Evolutionary conservation across 1,140 invertebrate species (phyloP), one percentile per base, ranked within the genome.

Genomic region (Amphibalanus amphitrite): DNA sequence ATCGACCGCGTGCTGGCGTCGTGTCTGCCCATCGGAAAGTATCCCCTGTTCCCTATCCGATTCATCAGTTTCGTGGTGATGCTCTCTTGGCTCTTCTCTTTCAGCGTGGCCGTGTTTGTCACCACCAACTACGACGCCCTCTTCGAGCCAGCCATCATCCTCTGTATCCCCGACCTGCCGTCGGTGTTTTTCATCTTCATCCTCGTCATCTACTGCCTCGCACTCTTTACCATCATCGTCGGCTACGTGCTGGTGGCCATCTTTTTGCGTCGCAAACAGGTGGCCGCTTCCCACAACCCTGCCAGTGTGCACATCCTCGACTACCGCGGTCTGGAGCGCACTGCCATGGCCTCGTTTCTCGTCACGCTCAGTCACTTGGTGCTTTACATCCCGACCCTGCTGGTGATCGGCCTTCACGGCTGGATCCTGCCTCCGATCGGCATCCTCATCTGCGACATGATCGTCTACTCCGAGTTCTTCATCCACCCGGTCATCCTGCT

Each of bases 401-500:
- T 79, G 65, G 71, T 78, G 69, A 75, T 78, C 29, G 78, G 78
- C 65, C 77, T 79, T 71, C 75, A 73, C 78, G 70, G 77, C 75
- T 28, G 75, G 75, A 28, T 73, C 47, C 72, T 78, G 25, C 77
- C 76, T 25, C 78, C 78, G 0, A 73, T 76, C 29, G 77, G 73
- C 0, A 77, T 78, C 13, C 71, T 77, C 65, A 71, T 78, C 29
- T 78, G 76, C 70, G 77, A 77, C 65, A 69, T 79, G 23, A 74
- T 79, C 33, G 78, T 79, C 38, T 79, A 79, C 72, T 76, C 75
- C 47, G 78, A 79, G 73, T 79, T 79, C 72, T 70, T 79, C 29
- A 74, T 79, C n/a, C 78, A 79, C 70, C 77, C 78, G 3, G 74
- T 77, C 6, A 76, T 79, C 28, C 71, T 79, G 28, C 73, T 79